Conservation (phyloP, 1,140 invertebrate genomes). For the Mylabris phalerata region DNA sequence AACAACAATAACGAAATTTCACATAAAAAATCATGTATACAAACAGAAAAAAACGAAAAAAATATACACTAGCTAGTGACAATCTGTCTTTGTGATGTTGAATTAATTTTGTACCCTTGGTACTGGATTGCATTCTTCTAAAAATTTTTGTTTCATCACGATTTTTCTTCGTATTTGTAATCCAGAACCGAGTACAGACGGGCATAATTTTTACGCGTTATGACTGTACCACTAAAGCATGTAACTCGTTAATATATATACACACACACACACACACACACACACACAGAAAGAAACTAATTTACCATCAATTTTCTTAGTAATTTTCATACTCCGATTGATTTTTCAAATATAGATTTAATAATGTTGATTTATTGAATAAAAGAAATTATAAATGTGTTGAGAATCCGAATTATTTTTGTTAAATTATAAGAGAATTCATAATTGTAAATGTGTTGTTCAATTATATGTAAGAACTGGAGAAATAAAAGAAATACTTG, state of each 20-base stretch:
- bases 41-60: no score
- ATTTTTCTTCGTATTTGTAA: background rate
- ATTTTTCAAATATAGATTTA: constrained; percentile 18
- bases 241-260: constrained; percentile 14
- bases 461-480: constrained; percentile 29
- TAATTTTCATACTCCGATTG: constrained; percentile 10
- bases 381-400: constrained; percentile 18
- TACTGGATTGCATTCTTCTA: constrained; percentile 7
- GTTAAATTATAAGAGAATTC: constrained; percentile 24
- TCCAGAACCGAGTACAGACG: constrained; percentile 1
- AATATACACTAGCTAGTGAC: constrained; percentile 27
- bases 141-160: no score
- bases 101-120: constrained; percentile 12
- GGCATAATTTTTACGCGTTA: constrained; percentile 19
- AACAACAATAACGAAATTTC: no score
- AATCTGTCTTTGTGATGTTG: constrained; percentile 32
- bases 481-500: constrained; percentile 19
- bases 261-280: background rate
- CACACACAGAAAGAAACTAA: background rate
- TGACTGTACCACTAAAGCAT: constrained; percentile 22
- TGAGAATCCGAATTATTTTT: constrained; percentile 37
- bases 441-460: constrained; percentile 36
- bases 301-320: background rate
- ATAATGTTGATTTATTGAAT: constrained; percentile 12
- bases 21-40: no score